Conservation (phyloP, 2,113 vertebrate species). For the Grammomys dolichurus region DNA sequence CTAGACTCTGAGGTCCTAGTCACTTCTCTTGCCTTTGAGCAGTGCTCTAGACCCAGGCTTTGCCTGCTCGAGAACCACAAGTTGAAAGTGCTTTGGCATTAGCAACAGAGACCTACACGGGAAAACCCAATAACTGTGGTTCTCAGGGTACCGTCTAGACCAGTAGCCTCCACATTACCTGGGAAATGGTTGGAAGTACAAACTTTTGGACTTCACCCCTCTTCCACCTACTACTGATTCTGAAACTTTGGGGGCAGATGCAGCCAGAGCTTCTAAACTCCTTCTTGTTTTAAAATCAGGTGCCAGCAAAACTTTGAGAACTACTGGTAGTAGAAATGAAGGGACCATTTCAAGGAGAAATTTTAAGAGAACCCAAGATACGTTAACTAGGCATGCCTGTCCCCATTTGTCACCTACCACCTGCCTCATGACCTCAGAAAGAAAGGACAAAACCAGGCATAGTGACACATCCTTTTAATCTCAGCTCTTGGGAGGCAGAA, state of each 20-base stretch:
- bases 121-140: neutral
- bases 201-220: neutral
- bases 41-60: neutral
- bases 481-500: neutral
- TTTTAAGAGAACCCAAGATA: neutral
- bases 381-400: neutral
- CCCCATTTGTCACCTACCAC: neutral
- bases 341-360: neutral
- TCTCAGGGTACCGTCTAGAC: neutral
- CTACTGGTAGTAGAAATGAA: neutral
- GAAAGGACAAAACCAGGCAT: neutral
- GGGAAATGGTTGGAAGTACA: slow-evolving; percentile 13
- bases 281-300: neutral
- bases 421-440: neutral
- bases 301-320: neutral
- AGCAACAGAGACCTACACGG: neutral
- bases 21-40: neutral
- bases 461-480: neutral
- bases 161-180: neutral
- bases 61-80: neutral
- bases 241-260: neutral
- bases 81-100: slow-evolving; percentile 33
- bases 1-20: neutral
- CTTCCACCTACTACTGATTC: slow-evolving; percentile 51
- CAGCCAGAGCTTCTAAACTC: neutral